Evolutionary conservation across 2,113 vertebrate genomes (phyloP).

Genomic region (Podarcis cretensis): DNA sequence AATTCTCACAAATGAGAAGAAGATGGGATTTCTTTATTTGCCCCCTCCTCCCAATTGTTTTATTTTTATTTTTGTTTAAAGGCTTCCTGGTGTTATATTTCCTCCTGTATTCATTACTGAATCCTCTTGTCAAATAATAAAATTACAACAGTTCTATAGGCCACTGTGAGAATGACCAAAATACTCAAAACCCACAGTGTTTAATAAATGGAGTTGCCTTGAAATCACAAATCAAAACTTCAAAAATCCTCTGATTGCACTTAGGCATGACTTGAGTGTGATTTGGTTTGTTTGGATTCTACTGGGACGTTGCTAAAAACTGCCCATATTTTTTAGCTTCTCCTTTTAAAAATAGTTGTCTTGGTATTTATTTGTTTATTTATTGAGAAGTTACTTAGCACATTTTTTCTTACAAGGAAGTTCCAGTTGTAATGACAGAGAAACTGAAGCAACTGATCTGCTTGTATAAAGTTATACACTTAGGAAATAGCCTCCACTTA

Average conservation of each 20-base stretch:
- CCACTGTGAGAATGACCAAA: not conserved
- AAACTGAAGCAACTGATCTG: constrained; percentile 64
- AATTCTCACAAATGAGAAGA: not conserved
- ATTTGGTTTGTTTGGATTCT: constrained; percentile 47
- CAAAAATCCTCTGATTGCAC: not conserved
- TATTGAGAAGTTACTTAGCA: constrained; percentile 3
- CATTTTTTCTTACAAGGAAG: constrained; percentile 41
- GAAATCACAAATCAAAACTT: constrained; percentile 48
- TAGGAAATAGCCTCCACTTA: constrained; percentile 46
- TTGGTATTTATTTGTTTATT: constrained; percentile 44
- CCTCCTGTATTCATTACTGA: not conserved
- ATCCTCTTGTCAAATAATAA: not conserved
- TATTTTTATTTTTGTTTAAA: constrained; percentile 22
- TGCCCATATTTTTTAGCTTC: constrained; percentile 20
- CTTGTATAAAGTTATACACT: constrained; percentile 40
- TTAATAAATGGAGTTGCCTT: constrained; percentile 59
- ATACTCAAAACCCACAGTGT: not conserved
- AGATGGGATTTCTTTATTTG: not conserved
- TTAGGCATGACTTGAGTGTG: not conserved
- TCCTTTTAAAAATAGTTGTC: constrained; percentile 31
- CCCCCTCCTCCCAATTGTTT: not conserved
- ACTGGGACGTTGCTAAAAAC: constrained; percentile 55
- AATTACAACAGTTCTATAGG: not conserved
- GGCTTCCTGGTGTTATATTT: not conserved
- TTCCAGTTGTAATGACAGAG: constrained; percentile 66